Base-by-base conservation (phyloP, 2,888 invertebrate species). In the Melikaiella ostensackeni region DNA sequence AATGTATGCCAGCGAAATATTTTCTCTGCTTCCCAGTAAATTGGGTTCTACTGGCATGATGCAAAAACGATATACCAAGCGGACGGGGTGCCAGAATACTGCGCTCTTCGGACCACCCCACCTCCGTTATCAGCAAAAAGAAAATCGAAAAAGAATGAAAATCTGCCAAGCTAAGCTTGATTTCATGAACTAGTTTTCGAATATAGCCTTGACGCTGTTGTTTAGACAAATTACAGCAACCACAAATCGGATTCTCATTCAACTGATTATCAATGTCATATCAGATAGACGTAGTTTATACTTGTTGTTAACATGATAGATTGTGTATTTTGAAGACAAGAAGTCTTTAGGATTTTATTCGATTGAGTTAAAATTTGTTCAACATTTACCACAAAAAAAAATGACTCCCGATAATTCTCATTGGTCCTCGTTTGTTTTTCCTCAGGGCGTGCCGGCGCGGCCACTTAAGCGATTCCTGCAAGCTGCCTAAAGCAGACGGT, bases 401-500 rank as follows among this genome's bases (percentile, higher is more conserved):
- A 8, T 50, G 6, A 50, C 2, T 50, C 50, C 0, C 7, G 50
- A 0, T 50, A n/a, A n/a, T 57, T 6, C 13, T 57, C 13, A 4
- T 27, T 27, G 5, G n/a, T 57, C 24, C 24, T 24, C 3, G 5
- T 13, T 57, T 57, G 24, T 57, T 57, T 57, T 5, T 50, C 3
- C 21, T 21, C 19, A 11, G 16, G 66, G 7, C 3, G 19, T 21
- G 30, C 19, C 9, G 19, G 42, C 38, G 21, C 24, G 42, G 27
- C 55, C 33, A 77, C 75, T 84, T 80, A 79, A 81, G 78, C 82
- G 70, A 80, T 74, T 80, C 81, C 81, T 79, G 79, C 75, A 80
- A 84, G 83, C 82, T 83, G 83, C 84, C 80, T 76, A 63, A 73
- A 82, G 78, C 86, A 84, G 80, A 61, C 76, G 84, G 78, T 70